A percentile compares a stretch with the other conserved stretches of the same genome.
Evolutionary conservation across 2,888 invertebrate species (phyloP).

Genomic region (Caenorhabditis plicata): DNA sequence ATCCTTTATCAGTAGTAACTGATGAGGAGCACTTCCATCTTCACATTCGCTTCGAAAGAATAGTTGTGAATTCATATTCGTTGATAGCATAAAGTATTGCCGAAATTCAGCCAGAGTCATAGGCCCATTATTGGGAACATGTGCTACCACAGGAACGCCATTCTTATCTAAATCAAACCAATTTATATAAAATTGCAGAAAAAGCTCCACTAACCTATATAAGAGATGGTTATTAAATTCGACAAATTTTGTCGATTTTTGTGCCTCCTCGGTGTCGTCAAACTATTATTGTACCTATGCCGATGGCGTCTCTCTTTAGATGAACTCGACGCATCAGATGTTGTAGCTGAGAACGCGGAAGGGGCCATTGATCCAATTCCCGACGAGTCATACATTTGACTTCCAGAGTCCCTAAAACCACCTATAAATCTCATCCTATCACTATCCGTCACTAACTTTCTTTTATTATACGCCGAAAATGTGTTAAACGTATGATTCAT

Average conservation of each 20-base stretch:
- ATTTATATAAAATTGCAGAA: too few species aligned
- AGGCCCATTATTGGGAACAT: slow-evolving; percentile 40
- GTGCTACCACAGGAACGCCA: slow-evolving; percentile 55
- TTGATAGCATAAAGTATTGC: slow-evolving; percentile 45
- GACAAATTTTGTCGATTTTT: slow-evolving; percentile 12
- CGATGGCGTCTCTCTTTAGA: neutral
- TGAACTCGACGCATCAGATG: slow-evolving; percentile 13
- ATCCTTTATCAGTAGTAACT: slow-evolving; percentile 43
- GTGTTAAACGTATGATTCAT: too few species aligned
- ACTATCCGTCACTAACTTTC: too few species aligned
- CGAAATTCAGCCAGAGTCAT: slow-evolving; percentile 54
- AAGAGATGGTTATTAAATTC: slow-evolving; percentile 27
- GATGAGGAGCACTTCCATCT: slow-evolving; percentile 50
- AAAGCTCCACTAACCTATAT: slow-evolving; percentile 14
- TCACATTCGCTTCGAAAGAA: slow-evolving; percentile 54
- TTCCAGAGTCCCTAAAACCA: neutral
- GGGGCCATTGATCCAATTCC: slow-evolving; percentile 46
- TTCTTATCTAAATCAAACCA: slow-evolving; percentile 20
- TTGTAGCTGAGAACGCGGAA: slow-evolving; percentile 31
- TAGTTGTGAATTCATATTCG: slow-evolving; percentile 37
- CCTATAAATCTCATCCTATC: too few species aligned
- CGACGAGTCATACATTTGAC: slow-evolving; percentile 39
- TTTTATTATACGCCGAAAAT: too few species aligned
- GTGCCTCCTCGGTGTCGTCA: slow-evolving; percentile 16
- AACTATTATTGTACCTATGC: slow-evolving; percentile 1